Base-by-base conservation (phyloP, 2,113 vertebrate species). In the Grantiella picta region DNA sequence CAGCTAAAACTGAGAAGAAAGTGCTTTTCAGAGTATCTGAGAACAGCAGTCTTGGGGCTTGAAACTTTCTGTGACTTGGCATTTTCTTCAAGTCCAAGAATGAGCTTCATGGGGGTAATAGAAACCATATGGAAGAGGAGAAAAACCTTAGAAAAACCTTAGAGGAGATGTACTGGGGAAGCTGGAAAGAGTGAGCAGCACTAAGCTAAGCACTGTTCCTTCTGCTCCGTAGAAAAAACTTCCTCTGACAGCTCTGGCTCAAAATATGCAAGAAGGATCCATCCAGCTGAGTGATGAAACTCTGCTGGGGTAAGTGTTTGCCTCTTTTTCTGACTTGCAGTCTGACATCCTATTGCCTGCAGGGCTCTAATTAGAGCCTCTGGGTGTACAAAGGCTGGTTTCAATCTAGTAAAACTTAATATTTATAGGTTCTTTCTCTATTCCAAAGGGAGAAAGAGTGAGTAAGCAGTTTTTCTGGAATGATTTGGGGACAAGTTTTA, bases 191-290 rank as follows among this genome's bases (percentile, higher is more conserved):
- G 38, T 77, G 56, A 82, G 4, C 29, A 72, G 47, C 65, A 10
- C 68, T 17, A 10, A 82, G 66, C 68, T 65, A 3, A 90, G 50
- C 52, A 23, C 69, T 90, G 59, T 94, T 56, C 84, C 69, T 97
- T 95, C 63, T 97, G 33, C 82, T 64, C 96, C 96, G 59, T 66
- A 99, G 99, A 99, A 99, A 97, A 99, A 99, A 61, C 99, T 99
- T 33, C 99, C 99, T 33, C 97, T 99, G 33, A 99, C 99, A 9
- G 98, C 98, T 4, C 98, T 99, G 23, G 99, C 99, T 47, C 99
- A 99, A 90, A 99, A 98, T 10, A 99, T 99, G 99, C 98, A 98
- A 73, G 99, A 99, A 84, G 99, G 99, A 3, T 98, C 98, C 3
- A 73, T 93, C 94, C 99, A 99, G 92, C 96, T 99, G 56, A 99